Evolutionary conservation across 2,797 vertebrate genomes (phyloP).

Genomic region (Hoplostethus atlanticus): DNA sequence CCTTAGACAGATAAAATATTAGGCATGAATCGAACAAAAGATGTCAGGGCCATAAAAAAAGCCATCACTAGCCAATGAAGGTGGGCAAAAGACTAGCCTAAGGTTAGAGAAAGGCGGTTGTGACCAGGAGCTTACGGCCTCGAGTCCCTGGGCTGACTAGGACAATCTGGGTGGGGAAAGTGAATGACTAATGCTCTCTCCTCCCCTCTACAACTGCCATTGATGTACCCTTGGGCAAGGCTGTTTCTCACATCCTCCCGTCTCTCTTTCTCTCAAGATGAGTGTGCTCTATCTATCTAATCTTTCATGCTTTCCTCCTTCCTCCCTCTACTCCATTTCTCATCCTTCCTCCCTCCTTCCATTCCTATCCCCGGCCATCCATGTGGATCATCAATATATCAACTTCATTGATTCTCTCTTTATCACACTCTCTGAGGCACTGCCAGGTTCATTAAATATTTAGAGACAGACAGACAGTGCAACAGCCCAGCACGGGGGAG

Average conservation of each 20-base stretch:
- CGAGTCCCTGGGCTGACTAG: background rate
- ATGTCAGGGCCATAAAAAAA: too few relatives aligned
- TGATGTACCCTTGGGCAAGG: slow-evolving; percentile 35
- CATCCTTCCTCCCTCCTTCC: slow-evolving; percentile 20
- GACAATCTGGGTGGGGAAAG: slow-evolving; percentile 16
- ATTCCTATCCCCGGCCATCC: slow-evolving; percentile 42
- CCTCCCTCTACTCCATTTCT: slow-evolving; percentile 25
- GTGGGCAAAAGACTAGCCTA: background rate
- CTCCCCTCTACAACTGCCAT: slow-evolving; percentile 7
- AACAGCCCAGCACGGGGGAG: slow-evolving; percentile 69
- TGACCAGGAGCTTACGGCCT: background rate
- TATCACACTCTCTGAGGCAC: slow-evolving; percentile 73
- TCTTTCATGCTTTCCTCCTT: slow-evolving; percentile 11
- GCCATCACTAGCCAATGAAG: background rate
- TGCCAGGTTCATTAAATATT: slow-evolving; percentile 82
- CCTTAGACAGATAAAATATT: background rate
- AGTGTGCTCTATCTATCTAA: background rate
- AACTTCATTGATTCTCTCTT: slow-evolving; percentile 72
- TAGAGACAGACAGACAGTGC: slow-evolving; percentile 71
- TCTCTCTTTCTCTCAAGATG: slow-evolving; percentile 6
- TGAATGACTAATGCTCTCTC: slow-evolving; percentile 1
- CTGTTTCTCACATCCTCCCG: slow-evolving; percentile 24
- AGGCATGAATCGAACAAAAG: too few relatives aligned
- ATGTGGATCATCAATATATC: slow-evolving; percentile 76
- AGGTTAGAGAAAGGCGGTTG: background rate